phyloP scores from a whole-genome alignment of 2,888 invertebrate species.

The Leptothorax acervorum region DNA sequence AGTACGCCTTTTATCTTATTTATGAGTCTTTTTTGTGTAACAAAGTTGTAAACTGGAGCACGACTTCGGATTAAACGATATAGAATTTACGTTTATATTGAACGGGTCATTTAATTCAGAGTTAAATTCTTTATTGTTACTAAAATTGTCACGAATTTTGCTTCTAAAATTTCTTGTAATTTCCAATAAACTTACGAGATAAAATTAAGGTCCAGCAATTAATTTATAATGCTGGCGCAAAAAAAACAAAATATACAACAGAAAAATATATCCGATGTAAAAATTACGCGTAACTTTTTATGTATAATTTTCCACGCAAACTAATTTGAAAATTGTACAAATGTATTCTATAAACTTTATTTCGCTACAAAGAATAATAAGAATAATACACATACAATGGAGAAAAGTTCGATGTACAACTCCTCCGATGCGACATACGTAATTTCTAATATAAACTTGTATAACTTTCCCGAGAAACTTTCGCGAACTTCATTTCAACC shows the following conservation, averaged over 20 bases:
- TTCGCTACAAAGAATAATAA: background rate
- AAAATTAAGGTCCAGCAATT: background rate
- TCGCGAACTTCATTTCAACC: conserved; percentile 18
- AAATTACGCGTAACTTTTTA: background rate
- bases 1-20: background rate
- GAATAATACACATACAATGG: background rate
- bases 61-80: background rate
- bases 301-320: background rate
- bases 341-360: background rate
- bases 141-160: background rate
- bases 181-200: background rate
- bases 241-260: background rate
- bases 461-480: conserved; percentile 6
- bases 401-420: conserved; percentile 6
- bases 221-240: background rate
- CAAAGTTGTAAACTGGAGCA: background rate
- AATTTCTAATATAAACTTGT: conserved; percentile 30
- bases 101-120: background rate
- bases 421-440: background rate
- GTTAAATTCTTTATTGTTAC: background rate
- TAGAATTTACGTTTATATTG: background rate
- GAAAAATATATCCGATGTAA: background rate
- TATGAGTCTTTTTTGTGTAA: background rate
- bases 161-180: background rate
- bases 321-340: background rate